Evolutionary conservation across 2,888 invertebrate species (phyloP), one percentile per base, ranked within the genome.

Genomic region (Parapristionchus giblindavisi): DNA sequence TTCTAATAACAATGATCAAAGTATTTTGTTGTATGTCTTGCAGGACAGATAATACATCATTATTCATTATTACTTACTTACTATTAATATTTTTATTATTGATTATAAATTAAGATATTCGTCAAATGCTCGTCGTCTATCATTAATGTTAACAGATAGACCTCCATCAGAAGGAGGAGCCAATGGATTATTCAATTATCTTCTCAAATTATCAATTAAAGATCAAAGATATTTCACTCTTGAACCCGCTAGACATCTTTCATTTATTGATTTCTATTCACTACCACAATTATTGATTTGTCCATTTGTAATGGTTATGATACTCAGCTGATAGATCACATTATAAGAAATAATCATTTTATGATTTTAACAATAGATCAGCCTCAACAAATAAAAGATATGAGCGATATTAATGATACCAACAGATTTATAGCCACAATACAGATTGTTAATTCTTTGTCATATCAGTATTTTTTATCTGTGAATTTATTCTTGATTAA

Each of bases 131-230:
- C 75, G 75, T 38, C 81, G 81, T 51, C 75, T 86, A 21, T 82
- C 86, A 0, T 74, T 79, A 14, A 87, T 87, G 87, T 75, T 87
- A n/a, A 61, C 75, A 5, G 87, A 86, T 52, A 51, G 68, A 34
- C 68, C 68, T 0, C 75, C 80, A 82, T 54, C 84, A 82, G 29
- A 76, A 78, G 17, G 77, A 77, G 34, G 77, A 77, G 34, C 79
- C 78, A 3, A 79, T 78, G 58, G 78, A 2, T 75, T 82, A 5
- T 78, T 85, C 21, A 74, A 79, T 36, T 79, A 86, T 75, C 78
- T 81, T 5, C 77, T 87, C 34, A 85, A 83, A 75, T 74, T 87
- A 43, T 84, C 87, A 0, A 80, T 78, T 8, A 70, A 68, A 27
- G 78, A 80, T 58, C 77, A 76, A 0, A 74, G 78, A 11, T 78